Evolutionary conservation across 2,797 vertebrate species (phyloP), one percentile per base, ranked within the genome.

Genomic region (Pipistrellus pygmaeus): DNA sequence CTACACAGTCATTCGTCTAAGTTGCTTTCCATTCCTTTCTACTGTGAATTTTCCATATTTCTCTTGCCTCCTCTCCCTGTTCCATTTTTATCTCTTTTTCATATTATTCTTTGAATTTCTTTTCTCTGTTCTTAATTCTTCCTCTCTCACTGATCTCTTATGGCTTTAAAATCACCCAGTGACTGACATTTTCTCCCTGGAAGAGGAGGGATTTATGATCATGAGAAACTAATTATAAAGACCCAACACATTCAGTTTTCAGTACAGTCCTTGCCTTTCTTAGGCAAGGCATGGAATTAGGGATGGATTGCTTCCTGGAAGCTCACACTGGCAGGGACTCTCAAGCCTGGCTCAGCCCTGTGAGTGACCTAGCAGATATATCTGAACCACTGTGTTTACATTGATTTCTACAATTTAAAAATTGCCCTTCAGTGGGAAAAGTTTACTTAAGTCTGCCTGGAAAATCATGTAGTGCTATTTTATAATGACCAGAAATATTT

Each of bases 211-310:
- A 91, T 95, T 91, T 89, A 72, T 68, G 82, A 66, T 55, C 66
- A 44, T 71, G 87, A 66, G 81, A 89, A 95, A 64, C 2, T 4
- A 86, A 55, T 81, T 91, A 88, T 76, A 57, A 93, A 95, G 89
- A 71, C 77, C 92, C 17, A 95, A 48, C 86, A 20, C 83, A 96
- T 97, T 97, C 96, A 91, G 72, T 93, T 97, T 97, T 96, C 93
- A 94, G 91, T 0, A 0, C 53, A 41, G 95, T 90, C 92, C 69
- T 84, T 84, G n/a, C 38, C 72, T 95, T 95, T 83, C 73, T 94
- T 81, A 17, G 27, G 13, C 55, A 87, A 87, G 92, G 88, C 85
- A 53, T 92, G 64, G 94, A 92, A 27, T 96, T 91, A 85, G 57
- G 75, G 93, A 90, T n/a, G 80, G 93, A 83, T 44, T 23, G 51